These are phyloP conservation scores for Lethocerus indicus DNA, from an alignment of 1,140 invertebrate genomes.

Conservation along the genomic window DNA sequence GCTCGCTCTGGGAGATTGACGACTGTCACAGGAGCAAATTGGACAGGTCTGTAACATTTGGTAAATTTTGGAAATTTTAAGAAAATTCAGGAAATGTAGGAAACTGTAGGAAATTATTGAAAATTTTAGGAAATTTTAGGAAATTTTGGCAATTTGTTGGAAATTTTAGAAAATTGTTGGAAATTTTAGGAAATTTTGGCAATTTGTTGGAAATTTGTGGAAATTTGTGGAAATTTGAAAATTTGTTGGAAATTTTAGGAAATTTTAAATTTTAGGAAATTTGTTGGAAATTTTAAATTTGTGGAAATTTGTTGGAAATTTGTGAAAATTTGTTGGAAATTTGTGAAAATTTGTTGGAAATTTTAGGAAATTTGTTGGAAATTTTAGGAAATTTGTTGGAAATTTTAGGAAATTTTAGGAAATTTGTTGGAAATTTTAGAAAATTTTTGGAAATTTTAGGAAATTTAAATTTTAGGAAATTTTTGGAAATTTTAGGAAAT, in stretches of 20 bases:
- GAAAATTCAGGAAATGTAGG: neutral
- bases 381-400: too few relatives aligned
- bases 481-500: neutral
- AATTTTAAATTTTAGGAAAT: too few relatives aligned
- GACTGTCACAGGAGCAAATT: conserved; percentile 5
- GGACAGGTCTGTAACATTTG: conserved; percentile 5
- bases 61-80: neutral
- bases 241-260: too few relatives aligned
- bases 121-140: neutral
- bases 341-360: too few relatives aligned
- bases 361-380: too few relatives aligned
- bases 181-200: neutral
- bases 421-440: too few relatives aligned
- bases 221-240: neutral
- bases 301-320: too few relatives aligned
- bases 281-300: too few relatives aligned
- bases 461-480: neutral
- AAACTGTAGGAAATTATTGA: neutral
- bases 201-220: neutral
- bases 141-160: neutral
- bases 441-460: too few relatives aligned
- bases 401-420: too few relatives aligned
- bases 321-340: too few relatives aligned
- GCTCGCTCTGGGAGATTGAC: conserved; percentile 10
- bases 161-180: neutral